Percentiles rank a stretch among this genome's conserved stretches.
Evolutionary conservation across 1,140 invertebrate species (phyloP).

Genomic region (Drosophila carrolli): DNA sequence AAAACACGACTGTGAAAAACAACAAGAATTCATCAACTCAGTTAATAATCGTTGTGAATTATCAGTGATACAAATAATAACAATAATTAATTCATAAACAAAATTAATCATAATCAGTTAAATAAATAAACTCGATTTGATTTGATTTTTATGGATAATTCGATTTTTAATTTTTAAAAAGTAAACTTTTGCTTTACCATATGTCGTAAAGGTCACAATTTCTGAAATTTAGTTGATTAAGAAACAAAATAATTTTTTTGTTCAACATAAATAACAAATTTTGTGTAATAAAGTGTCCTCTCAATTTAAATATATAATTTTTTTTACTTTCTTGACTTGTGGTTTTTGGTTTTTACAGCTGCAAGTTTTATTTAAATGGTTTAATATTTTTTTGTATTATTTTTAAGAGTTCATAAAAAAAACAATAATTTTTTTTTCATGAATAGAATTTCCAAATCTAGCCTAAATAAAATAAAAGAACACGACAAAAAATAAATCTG

Average conservation of each 20-base stretch:
- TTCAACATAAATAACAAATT: too few species aligned
- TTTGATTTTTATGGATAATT: too few species aligned
- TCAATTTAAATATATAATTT: too few species aligned
- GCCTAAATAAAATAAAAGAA: neutral
- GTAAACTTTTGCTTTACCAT: too few species aligned
- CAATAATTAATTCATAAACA: neutral
- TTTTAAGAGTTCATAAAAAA: neutral
- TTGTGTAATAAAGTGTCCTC: too few species aligned
- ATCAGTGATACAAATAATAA: slow-evolving; percentile 22
- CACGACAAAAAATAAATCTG: neutral
- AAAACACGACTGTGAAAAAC: slow-evolving; percentile 8
- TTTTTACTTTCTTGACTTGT: too few species aligned
- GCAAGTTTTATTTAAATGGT: neutral
- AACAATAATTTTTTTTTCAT: neutral
- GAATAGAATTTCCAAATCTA: slow-evolving; percentile 20
- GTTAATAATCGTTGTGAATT: slow-evolving; percentile 2
- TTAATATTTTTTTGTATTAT: neutral
- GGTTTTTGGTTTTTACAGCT: too few species aligned
- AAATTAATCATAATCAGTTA: neutral
- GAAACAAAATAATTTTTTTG: too few species aligned
- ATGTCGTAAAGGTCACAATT: too few species aligned
- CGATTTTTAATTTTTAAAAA: too few species aligned
- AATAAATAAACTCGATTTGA: neutral
- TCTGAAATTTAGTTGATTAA: too few species aligned
- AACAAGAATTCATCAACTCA: neutral